These are phyloP conservation scores for Notothenia rossii DNA, from an alignment of 2,113 vertebrate species.

Conservation along the genomic window DNA sequence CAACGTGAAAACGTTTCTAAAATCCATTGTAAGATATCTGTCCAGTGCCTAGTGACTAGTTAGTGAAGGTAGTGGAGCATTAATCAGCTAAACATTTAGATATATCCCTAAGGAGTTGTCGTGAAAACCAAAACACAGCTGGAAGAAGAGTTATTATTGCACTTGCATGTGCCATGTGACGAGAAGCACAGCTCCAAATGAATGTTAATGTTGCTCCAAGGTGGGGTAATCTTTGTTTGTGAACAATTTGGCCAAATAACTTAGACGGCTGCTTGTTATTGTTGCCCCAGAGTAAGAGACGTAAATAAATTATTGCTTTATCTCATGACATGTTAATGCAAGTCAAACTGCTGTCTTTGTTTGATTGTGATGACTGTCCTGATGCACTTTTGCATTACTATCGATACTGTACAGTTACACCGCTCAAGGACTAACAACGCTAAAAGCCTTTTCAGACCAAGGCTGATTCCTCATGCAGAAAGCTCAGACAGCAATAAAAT, in stretches of 20 bases:
- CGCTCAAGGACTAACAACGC: neutral
- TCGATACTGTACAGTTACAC: neutral
- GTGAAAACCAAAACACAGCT: neutral
- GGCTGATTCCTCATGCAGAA: conserved; percentile 49
- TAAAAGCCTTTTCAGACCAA: conserved; percentile 51
- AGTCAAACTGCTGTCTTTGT: neutral
- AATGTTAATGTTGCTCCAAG: neutral
- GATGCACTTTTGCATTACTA: conserved; percentile 9
- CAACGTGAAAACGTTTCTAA: neutral
- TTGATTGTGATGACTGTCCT: conserved; percentile 3
- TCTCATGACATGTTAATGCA: neutral
- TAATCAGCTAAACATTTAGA: neutral
- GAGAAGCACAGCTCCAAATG: neutral
- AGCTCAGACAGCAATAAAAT: conserved; percentile 45
- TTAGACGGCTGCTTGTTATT: neutral
- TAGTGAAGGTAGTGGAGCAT: neutral
- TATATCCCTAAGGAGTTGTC: neutral
- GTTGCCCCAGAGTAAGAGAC: neutral
- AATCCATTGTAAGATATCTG: neutral
- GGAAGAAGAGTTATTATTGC: neutral
- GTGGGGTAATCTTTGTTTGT: neutral
- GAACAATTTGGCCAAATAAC: neutral
- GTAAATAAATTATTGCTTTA: neutral
- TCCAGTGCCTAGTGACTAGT: neutral
- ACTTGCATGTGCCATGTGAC: neutral